Percentiles rank a stretch among this genome's conserved stretches.
Evolutionary conservation across 2,797 vertebrate genomes (phyloP).

Genomic region (Percopsis omiscomaycus): DNA sequence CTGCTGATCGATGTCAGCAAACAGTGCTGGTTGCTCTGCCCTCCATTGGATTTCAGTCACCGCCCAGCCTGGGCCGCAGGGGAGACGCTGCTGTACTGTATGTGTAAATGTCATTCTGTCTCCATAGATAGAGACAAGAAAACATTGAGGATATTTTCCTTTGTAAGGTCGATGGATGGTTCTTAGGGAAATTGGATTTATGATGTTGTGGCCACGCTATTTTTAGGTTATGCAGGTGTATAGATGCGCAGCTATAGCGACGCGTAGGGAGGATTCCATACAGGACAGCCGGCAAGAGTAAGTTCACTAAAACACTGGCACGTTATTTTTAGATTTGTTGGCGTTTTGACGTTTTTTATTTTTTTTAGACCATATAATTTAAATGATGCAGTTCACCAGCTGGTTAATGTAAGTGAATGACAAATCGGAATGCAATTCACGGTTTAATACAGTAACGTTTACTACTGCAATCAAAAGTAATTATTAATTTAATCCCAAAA

Average conservation of each 20-base stretch:
- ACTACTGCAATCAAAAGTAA: neutral
- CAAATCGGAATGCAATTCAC: neutral
- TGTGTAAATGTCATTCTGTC: neutral
- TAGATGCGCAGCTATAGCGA: conserved; percentile 1
- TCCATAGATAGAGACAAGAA: neutral
- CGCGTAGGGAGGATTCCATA: conserved; percentile 7
- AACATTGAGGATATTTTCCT: neutral
- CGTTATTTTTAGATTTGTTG: too few species aligned
- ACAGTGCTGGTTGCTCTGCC: conserved; percentile 24
- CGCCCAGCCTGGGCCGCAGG: conserved; percentile 2
- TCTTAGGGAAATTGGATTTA: neutral
- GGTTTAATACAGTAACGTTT: neutral
- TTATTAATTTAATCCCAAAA: neutral
- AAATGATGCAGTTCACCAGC: conserved; percentile 3
- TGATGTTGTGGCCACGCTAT: conserved; percentile 15
- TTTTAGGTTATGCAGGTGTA: conserved; percentile 26
- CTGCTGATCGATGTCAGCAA: conserved; percentile 58
- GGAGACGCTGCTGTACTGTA: neutral
- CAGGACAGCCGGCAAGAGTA: neutral
- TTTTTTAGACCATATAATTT: conserved; percentile 10
- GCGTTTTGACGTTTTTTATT: conserved; percentile 32
- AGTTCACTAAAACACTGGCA: too few species aligned
- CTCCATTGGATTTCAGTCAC: neutral
- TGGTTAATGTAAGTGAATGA: conserved; percentile 45
- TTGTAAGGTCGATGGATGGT: neutral